Evolutionary conservation across 1,140 invertebrate species (phyloP), one percentile per base, ranked within the genome.

Genomic region (Drosophila tsacasi): DNA sequence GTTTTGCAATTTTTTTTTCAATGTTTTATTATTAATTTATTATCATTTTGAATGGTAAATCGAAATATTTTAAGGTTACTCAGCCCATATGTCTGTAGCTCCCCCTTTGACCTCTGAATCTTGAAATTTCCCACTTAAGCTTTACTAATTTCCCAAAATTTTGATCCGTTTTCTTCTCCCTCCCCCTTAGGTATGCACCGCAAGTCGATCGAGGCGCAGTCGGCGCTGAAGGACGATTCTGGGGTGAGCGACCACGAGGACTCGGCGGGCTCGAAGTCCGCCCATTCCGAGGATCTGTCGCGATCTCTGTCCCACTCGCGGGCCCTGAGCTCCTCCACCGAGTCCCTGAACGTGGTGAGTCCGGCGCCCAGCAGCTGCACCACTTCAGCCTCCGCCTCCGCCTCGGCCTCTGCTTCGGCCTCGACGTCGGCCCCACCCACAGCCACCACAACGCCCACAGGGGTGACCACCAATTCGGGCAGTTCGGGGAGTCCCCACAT

Each of bases 141-240:
- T 12, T 23, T 1, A n/a, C 35, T 42, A 6, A 30, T 21, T 10
- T 19, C 23, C 21, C 15, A 9, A 0, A 8, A 10, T 19, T 19
- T 19, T 3, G 0, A 35, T 35, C 1, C 27, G 3, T 21, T 7
- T 12, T 9, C 5, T 23, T 17, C 6, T 15, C 25, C 5, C 17
- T 13, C 35, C 13, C 13, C 13, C 2, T 37, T 93, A 99, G 99
- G 99, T 93, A 99, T 99, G 99, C 99, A 99, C 94, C 97, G 98
- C 83, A 99, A 99, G 94, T 99, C 98, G 19, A 93, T 99, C 74
- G 98, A 99, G 94, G 98, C 98, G 10, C 98, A 98, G 58, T 97
- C 98, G 81, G 97, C 99, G 92, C 95, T 99, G 39, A 98, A 98
- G 93, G 94, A 95, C 78, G 95, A 95, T 68, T 96, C 96, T 84